These are phyloP conservation scores for Calidris pygmaea DNA, from an alignment of 2,113 vertebrate genomes.

Conservation along the genomic window DNA sequence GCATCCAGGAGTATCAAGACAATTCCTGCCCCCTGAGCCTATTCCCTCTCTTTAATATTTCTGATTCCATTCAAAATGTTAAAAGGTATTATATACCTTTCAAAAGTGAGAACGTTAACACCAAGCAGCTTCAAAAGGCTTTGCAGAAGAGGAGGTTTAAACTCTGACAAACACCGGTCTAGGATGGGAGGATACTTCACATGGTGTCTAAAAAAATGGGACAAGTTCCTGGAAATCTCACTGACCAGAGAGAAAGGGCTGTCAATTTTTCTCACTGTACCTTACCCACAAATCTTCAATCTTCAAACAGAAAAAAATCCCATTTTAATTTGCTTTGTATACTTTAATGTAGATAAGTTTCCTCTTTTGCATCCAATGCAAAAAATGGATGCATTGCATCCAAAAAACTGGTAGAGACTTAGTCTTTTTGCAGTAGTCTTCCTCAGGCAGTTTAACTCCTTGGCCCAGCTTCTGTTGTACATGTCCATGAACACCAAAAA, in stretches of 20 bases:
- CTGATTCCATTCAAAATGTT: neutral
- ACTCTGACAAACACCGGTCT: neutral
- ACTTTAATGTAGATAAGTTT: neutral
- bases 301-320: neutral
- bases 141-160: neutral
- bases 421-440: neutral
- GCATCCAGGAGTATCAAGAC: neutral
- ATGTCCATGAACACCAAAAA: neutral
- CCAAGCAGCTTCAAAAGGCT: neutral
- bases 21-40: neutral
- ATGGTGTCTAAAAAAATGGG: neutral
- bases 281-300: neutral
- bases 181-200: neutral
- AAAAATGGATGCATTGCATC: no score
- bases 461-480: neutral
- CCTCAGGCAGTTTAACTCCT: neutral
- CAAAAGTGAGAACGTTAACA: neutral
- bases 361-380: neutral
- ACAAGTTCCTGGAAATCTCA: neutral
- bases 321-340: neutral
- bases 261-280: neutral
- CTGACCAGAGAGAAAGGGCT: neutral
- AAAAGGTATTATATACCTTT: neutral
- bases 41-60: neutral
- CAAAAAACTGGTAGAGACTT: neutral